A percentile compares a stretch with the other conserved stretches of the same genome.
Conservation (phyloP, 2,797 vertebrate genomes). For the Varecia variegata region DNA sequence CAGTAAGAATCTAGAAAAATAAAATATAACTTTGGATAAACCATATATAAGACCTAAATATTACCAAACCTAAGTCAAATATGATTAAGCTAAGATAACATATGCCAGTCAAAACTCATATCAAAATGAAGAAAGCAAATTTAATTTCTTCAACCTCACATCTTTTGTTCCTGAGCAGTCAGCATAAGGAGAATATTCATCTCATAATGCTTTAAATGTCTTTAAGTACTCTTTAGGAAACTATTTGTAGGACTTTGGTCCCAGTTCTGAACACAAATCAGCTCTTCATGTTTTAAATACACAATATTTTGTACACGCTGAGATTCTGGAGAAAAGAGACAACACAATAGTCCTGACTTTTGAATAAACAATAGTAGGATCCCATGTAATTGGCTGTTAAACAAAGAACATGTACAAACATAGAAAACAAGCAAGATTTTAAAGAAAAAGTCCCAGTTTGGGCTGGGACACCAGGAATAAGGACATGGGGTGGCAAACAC, state of each 20-base stretch:
- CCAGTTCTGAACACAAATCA: not conserved
- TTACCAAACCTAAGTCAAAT: not conserved
- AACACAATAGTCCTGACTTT: not conserved
- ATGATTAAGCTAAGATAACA: not conserved
- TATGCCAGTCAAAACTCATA: not conserved
- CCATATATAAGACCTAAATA: not conserved
- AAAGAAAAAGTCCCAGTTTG: not conserved
- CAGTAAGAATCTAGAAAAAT: not conserved
- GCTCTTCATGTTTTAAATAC: not conserved
- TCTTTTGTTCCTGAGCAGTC: not conserved
- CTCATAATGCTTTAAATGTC: not conserved
- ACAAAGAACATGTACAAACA: not conserved
- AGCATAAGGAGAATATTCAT: not conserved
- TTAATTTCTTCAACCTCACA: not conserved
- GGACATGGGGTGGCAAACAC: not conserved
- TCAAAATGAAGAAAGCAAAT: slow-evolving; percentile 17
- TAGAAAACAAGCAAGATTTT: not conserved
- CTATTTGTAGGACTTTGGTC: not conserved
- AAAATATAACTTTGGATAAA: not conserved
- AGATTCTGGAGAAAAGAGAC: not conserved
- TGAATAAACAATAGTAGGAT: not conserved
- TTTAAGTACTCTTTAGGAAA: not conserved
- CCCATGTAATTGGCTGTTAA: not conserved
- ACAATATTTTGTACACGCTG: not conserved
- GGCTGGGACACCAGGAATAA: not conserved